Evolutionary conservation across 2,797 vertebrate species (phyloP), one percentile per base, ranked within the genome.

Genomic region (Poecilia wingei): DNA sequence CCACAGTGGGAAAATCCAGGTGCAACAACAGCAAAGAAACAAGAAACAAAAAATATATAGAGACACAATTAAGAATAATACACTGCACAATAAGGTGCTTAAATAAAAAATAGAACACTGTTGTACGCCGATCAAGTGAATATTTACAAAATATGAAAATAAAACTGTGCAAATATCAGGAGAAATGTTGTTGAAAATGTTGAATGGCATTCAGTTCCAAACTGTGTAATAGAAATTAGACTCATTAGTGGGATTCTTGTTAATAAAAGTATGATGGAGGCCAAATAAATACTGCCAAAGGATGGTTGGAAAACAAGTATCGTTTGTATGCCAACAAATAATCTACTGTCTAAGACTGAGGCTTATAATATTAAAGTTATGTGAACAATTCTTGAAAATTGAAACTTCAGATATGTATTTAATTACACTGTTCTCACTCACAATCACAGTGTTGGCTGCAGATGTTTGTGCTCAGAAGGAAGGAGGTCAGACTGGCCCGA

Each of bases 321-420:
- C n/a, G 22, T 77, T 78, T 82, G 18, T 43, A 25, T 39, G 70
- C 69, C 45, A 55, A 25, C n/a, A 13, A 80, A 77, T 43, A 75
- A 81, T 59, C 45, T 61, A 69, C 51, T 79, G 70, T 33, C 41
- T 72, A 57, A 74, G 43, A 25, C 8, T 53, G 3, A 53, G 22
- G 22, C 22, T 53, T 53, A 53, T 9, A 25, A 53, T 53, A 53
- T 66, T 66, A 22, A 20, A 43, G 4, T 43, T 41, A 9, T 69
- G 1, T 69, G 66, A 25, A 25, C 22, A 66, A 8, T 36, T 66
- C 8, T 10, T 66, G 7, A 39, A 66, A 66, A 22, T 22, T 25
- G 43, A 5, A 16, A 43, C 9, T 4, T 69, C 39, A 13, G 5
- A 41, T 43, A 25, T 14, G 22, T 18, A 22, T 41, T 41, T n/a